Evolutionary conservation across 2,888 invertebrate species (phyloP).

Genomic region (Mongoloraphidia duomilia): DNA sequence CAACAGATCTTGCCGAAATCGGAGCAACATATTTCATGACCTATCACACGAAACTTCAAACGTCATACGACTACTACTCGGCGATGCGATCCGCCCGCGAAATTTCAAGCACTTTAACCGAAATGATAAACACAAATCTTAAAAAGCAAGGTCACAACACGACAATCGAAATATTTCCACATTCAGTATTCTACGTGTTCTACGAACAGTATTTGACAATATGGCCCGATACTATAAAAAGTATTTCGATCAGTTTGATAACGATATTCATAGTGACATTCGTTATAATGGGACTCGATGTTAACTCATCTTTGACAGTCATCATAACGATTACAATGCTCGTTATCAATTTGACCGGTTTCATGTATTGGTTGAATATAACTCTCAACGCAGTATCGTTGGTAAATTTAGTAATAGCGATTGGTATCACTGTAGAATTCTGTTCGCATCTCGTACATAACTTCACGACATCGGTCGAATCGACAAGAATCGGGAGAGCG

Average conservation of each 20-base stretch:
- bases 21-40: slow-evolving; percentile 84
- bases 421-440: slow-evolving; percentile 97
- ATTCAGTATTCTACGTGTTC: slow-evolving; percentile 95
- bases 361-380: slow-evolving; percentile 96
- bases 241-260: slow-evolving; percentile 72
- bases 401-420: slow-evolving; percentile 94
- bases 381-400: slow-evolving; percentile 92
- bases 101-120: slow-evolving; percentile 68
- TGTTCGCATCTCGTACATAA: slow-evolving; percentile 93
- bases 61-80: slow-evolving; percentile 78
- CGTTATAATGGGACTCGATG: slow-evolving; percentile 82
- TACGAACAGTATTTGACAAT: slow-evolving; percentile 98
- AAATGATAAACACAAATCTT: slow-evolving; percentile 50
- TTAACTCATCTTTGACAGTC: slow-evolving; percentile 79
- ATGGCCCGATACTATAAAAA: slow-evolving; percentile 79
- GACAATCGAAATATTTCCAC: slow-evolving; percentile 62
- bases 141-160: slow-evolving; percentile 27
- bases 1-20: slow-evolving; percentile 33
- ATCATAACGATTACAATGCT: slow-evolving; percentile 89
- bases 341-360: slow-evolving; percentile 76
- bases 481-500: slow-evolving; percentile 59
- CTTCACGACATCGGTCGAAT: slow-evolving; percentile 66
- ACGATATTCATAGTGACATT: slow-evolving; percentile 94
- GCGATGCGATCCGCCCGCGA: slow-evolving; percentile 72
- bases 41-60: slow-evolving; percentile 85